A percentile compares a stretch with the other conserved stretches of the same genome.
phyloP scores from a whole-genome alignment of 2,797 vertebrate genomes.

The Sciurus vulgaris region DNA sequence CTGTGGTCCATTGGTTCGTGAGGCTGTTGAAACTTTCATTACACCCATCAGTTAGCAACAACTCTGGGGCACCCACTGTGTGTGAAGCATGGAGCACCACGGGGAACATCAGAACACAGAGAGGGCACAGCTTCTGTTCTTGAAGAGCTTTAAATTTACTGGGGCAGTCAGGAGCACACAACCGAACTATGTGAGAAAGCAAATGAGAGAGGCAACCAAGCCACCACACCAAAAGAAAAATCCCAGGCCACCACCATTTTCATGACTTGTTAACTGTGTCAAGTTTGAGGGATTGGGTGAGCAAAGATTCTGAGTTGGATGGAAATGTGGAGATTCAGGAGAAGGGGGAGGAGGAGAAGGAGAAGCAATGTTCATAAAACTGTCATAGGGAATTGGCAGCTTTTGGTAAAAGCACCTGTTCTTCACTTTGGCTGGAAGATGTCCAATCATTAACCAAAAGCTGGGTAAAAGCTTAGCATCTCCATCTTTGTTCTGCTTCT shows the following conservation, averaged over 20 bases:
- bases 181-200: neutral
- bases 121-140: constrained; percentile 54
- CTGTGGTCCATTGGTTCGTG: constrained; percentile 59
- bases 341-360: neutral
- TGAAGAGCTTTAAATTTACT: constrained; percentile 64
- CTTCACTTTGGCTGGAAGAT: too few species aligned
- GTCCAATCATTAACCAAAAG: too few species aligned
- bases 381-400: too few species aligned
- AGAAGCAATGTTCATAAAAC: too few species aligned
- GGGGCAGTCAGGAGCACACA: neutral
- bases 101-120: constrained; percentile 46
- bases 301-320: neutral
- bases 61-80: constrained; percentile 64
- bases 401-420: too few species aligned
- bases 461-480: too few species aligned
- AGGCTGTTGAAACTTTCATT: constrained; percentile 54
- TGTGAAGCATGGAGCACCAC: constrained; percentile 17
- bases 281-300: neutral
- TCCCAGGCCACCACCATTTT: neutral
- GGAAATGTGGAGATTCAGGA: neutral
- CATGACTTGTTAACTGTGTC: neutral
- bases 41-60: constrained; percentile 62
- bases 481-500: too few species aligned
- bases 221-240: neutral
- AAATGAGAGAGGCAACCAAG: neutral